Conservation (phyloP, 2,113 vertebrate genomes). For the Myiopsitta monachus region DNA sequence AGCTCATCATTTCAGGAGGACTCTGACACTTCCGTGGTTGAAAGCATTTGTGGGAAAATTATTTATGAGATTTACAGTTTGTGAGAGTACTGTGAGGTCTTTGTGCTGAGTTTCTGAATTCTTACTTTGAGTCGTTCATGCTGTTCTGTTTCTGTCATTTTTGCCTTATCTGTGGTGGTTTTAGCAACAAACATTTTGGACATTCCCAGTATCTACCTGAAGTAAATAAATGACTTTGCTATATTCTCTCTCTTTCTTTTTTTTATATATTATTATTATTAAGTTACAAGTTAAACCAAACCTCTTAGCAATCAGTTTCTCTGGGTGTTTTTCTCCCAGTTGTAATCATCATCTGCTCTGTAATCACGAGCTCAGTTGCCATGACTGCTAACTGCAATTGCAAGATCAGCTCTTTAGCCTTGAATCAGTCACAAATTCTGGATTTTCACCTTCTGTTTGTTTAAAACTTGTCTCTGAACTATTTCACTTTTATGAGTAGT, state of each 20-base stretch:
- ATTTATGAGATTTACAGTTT: not conserved
- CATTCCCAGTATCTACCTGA: not conserved
- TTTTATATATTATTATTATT: not conserved
- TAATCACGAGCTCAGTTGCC: not conserved
- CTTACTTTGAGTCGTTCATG: too few species aligned
- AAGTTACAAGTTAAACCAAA: not conserved
- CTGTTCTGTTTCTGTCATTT: slow-evolving; percentile 10
- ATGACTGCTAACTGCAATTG: slow-evolving; percentile 22
- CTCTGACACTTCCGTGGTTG: not conserved
- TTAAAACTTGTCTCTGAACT: slow-evolving; percentile 32
- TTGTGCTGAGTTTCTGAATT: not conserved
- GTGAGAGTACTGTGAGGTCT: not conserved
- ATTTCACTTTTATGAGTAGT: slow-evolving; percentile 10
- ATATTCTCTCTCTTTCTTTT: not conserved
- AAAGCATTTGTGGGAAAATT: not conserved
- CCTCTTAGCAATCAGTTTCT: not conserved
- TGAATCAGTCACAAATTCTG: slow-evolving; percentile 26
- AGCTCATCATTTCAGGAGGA: not conserved
- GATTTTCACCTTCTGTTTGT: slow-evolving; percentile 24
- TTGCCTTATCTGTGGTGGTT: not conserved
- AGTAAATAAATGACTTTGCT: not conserved
- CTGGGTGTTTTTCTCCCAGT: not conserved
- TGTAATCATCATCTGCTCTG: slow-evolving; percentile 30
- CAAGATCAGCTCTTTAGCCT: slow-evolving; percentile 27
- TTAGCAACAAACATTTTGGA: not conserved